These are phyloP conservation scores for Morbakka virulenta DNA, from an alignment of 30 jellyfish, hydroid and myxozoan species.

Conservation along the genomic window DNA sequence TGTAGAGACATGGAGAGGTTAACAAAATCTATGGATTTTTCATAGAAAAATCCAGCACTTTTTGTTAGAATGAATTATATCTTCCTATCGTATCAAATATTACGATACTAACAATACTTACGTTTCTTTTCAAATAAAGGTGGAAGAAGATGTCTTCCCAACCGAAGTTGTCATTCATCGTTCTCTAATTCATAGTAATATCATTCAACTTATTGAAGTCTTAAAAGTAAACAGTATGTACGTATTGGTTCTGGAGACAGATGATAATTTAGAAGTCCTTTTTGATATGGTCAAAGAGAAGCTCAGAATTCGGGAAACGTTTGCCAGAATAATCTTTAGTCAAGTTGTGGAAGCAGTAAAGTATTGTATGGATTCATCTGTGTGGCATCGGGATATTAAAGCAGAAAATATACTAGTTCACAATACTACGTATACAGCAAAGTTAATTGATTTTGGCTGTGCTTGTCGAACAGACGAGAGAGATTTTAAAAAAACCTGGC, in stretches of 20 bases:
- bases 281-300: not conserved
- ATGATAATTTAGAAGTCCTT: not conserved
- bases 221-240: not conserved
- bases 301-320: not conserved
- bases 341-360: not conserved
- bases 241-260: not conserved
- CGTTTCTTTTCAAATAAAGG: no score
- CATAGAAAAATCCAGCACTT: no score
- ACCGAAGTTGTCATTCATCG: not conserved
- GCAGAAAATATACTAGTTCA: not conserved
- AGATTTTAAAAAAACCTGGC: not conserved
- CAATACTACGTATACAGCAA: not conserved
- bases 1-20: no score
- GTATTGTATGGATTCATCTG: not conserved
- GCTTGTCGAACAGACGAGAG: not conserved
- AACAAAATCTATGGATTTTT: no score
- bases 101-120: no score
- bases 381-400: not conserved
- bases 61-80: no score
- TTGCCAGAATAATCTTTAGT: not conserved
- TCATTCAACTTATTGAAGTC: not conserved
- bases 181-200: not conserved
- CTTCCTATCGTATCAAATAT: no score
- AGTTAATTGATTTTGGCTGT: not conserved
- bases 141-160: not conserved